These are phyloP conservation scores for Carcharodon carcharias DNA, from an alignment of 2,797 vertebrate species.

Conservation along the genomic window DNA sequence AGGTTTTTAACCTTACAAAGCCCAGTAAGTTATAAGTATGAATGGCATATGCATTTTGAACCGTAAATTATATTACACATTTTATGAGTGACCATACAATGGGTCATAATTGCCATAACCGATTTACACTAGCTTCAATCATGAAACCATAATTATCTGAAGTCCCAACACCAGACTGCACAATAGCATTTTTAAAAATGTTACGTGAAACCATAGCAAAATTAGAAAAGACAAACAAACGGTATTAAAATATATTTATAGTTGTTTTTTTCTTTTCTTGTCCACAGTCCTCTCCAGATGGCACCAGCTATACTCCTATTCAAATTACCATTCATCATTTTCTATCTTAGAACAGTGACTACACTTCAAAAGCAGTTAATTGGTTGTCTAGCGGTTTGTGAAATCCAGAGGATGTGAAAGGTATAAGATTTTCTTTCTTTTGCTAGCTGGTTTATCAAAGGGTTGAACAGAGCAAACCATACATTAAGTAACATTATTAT, in stretches of 20 bases:
- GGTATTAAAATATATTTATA: background rate
- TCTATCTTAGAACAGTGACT: background rate
- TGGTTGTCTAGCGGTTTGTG: background rate
- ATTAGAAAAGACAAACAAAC: background rate
- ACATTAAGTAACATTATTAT: slow-evolving; percentile 32
- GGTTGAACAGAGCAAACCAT: slow-evolving; percentile 15
- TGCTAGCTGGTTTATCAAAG: slow-evolving; percentile 36
- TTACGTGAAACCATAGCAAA: background rate
- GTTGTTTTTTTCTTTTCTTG: background rate
- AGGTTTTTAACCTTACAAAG: background rate
- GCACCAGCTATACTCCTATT: background rate
- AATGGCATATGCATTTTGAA: slow-evolving; percentile 8
- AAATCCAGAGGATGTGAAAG: background rate
- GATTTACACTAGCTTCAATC: background rate
- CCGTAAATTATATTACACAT: background rate
- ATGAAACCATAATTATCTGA: background rate
- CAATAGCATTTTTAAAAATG: background rate
- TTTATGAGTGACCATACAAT: background rate
- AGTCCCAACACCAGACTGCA: background rate
- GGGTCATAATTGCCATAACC: background rate
- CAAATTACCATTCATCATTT: background rate
- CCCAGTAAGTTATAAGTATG: background rate
- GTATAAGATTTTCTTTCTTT: slow-evolving; percentile 50
- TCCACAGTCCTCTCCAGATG: background rate
- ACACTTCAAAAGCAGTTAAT: slow-evolving; percentile 3